Evolutionary conservation across 1,140 invertebrate species (phyloP), one percentile per base, ranked within the genome.

Genomic region (Myzus persicae): DNA sequence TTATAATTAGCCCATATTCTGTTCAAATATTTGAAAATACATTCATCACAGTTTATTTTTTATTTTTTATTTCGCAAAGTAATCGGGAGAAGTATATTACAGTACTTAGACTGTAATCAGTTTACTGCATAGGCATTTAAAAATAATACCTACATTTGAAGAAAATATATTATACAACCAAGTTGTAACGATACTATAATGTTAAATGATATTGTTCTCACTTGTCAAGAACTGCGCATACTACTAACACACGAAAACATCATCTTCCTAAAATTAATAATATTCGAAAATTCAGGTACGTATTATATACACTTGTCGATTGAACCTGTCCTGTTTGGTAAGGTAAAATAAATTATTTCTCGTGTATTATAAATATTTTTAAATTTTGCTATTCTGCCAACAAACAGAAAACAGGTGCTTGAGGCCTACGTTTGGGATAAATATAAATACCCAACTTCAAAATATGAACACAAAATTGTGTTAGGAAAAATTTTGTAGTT

Each of bases 401-500:
- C 6, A 67, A 1, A 40, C 22, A 54, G 26, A 48, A 89, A 54
- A 89, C 42, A n/a, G 40, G 42, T 44, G 42, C n/a, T 51, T 14
- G 88, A 89, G 88, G 88, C 87, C 87, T 51, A 51, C 87, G 5
- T 89, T 89, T 89, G 36, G 87, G 46, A 89, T 89, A 89, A 5
- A 40, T 89, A 51, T 54, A 89, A 88, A 87, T 46, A 46, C 9
- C 42, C 9, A 44, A 38, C 20, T 8, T 89, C 4, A 89, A 89
- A 38, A 89, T 40, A 20, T 14, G 36, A 26, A 40, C 36, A 36
- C 48, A 36, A 88, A 88, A 88, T 36, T 4, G 7, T 88, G 24
- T 22, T 24, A 24, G 14, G 14, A 26, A 44, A 67, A n/a, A 82
- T 82, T 82, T 82, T 22, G 24, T 82, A 38, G 22, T 82, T 24